These are phyloP conservation scores for Toxonevra muliebris DNA, from an alignment of 2,888 invertebrate genomes.

Conservation along the genomic window DNA sequence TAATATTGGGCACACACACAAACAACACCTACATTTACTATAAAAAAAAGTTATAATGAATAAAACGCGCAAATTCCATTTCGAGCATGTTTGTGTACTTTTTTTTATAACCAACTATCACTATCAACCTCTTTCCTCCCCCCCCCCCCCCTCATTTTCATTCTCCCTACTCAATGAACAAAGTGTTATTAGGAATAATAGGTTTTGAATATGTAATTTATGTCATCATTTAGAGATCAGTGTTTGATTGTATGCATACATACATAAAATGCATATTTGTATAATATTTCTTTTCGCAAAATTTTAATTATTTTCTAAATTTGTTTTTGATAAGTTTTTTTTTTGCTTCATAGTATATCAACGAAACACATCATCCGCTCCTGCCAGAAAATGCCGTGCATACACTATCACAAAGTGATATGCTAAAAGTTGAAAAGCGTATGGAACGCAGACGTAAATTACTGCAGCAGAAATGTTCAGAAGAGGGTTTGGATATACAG, in stretches of 20 bases:
- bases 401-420: conserved; percentile 60
- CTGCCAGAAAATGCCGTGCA: conserved; percentile 63
- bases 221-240: too few species aligned
- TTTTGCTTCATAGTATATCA: conserved; percentile 55
- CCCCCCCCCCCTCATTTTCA: too few species aligned
- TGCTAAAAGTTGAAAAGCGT: conserved; percentile 62
- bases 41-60: neutral
- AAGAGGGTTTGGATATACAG: conserved; percentile 60
- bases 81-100: too few species aligned
- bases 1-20: conserved; percentile 4
- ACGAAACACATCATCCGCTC: conserved; percentile 62
- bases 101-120: too few species aligned
- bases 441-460: conserved; percentile 63
- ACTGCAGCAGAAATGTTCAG: conserved; percentile 61
- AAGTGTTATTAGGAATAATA: too few species aligned
- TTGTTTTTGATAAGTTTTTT: conserved; percentile 2
- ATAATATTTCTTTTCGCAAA: conserved; percentile 2
- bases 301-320: conserved; percentile 25
- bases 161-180: too few species aligned
- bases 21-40: conserved; percentile 22
- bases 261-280: neutral
- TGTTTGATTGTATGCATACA: too few species aligned
- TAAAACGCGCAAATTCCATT: too few species aligned
- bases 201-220: too few species aligned
- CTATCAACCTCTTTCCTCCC: too few species aligned